Base-by-base conservation (phyloP, 2,113 vertebrate genomes). In the Periophthalmus modestus region DNA sequence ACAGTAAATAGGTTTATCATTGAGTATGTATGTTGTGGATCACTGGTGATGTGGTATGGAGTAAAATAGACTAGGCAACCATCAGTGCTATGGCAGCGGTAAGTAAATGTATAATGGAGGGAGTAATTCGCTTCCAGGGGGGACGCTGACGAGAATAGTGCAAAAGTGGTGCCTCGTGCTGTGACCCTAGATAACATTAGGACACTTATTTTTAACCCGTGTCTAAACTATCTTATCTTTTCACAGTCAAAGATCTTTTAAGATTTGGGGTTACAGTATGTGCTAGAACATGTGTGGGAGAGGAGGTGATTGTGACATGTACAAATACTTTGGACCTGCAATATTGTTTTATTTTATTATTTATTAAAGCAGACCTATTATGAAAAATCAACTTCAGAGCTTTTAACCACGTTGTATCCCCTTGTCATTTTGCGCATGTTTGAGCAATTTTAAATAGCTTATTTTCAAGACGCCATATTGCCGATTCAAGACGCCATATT, bases 101-200 rank as follows among this genome's bases (percentile, higher is more conserved):
- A 65, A 65, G 19, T 65, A 65, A 65, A 72, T 73, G 70, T 52
- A 34, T 68, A 73, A 63, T 47, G 34, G 62, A n/a, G 57, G 21
- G 66, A 52, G 46, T 68, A n/a, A 59, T 79, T 74, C 18, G 28
- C 69, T 70, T 65, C 72, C 19, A 28, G 61, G 58, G 16, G 71
- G 59, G 52, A 68, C 23, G 14, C 7, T 24, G 58, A 73, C 50
- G 12, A 72, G 57, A 62, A 72, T 62, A 33, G 46, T 69, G 39
- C 36, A 54, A 50, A 58, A 67, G 24, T 15, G 13, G 14, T 47
- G 36, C 24, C 48, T 34, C 6, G 10, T 52, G 54, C 48, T 57
- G 48, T 33, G 66, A 61, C 65, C 47, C 59, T 61, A 28, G 43
- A 21, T 34, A 57, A 48, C 72, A 58, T 57, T 59, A 59, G 19